Base-by-base conservation (phyloP, 2,888 invertebrate species). In the Napeogenes inachia region DNA sequence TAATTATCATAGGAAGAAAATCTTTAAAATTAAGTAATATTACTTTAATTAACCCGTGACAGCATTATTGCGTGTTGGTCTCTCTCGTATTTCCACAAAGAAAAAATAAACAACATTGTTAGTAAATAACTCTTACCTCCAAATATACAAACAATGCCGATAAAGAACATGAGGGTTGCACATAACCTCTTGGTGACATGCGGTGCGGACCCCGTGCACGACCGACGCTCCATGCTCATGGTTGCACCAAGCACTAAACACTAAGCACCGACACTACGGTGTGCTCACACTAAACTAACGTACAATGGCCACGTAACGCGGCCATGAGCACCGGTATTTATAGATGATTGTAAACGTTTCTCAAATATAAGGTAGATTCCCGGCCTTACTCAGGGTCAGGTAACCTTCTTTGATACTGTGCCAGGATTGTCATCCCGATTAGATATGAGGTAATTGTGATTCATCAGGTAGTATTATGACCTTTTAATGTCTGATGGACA, bases 161-260 rank as follows among this genome's bases (percentile, higher is more conserved):
- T 77, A 63, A 86, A 77, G 56, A 87, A 70, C 66, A 85, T 81
- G 2, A 89, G 69, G 6, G 83, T 79, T 0, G 82, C 78, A 67
- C 82, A 82, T 33, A 89, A 74, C 2, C 87, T 77, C 65, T 80
- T 83, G 38, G 84, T 84, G 63, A 86, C 87, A 58, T 82, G 81
- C 13, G 85, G 81, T 56, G 78, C 72, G 4, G 74, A 76, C 46
- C 81, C 84, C 56, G 73, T 72, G 64, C 81, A 83, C 32, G 81
- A 79, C 2, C 71, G 62, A 2, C 79, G 75, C 60, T 81, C 82
- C 42, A 80, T 74, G 56, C 79, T 80, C 85, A 84, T 77, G 21
- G 42, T 33, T 54, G 56, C 61, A 54, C 38, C 54, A 57, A 61
- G 68, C 70, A 68, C 63, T 35, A 32, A 35, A 57, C 47, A 54